Percentiles rank a stretch among this genome's conserved stretches.
These are phyloP conservation scores for Apteryx mantelli DNA, from an alignment of 2,113 vertebrate species.

Conservation along the genomic window DNA sequence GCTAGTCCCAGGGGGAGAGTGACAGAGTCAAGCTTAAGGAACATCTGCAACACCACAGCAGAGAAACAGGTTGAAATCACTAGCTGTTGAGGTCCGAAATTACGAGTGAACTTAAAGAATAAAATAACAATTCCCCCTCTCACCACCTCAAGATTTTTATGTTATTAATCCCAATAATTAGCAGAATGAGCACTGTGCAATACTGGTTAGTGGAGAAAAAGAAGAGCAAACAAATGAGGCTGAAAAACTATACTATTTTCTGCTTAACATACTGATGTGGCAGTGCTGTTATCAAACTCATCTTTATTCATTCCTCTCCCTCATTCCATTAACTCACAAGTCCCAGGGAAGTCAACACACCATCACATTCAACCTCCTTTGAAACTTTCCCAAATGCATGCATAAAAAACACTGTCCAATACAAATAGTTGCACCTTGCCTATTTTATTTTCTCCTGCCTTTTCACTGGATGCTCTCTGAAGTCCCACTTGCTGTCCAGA, in stretches of 20 bases:
- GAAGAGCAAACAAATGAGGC: background rate
- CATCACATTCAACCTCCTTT: background rate
- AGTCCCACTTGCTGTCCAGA: background rate
- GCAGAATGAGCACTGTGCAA: background rate
- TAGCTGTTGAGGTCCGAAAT: background rate
- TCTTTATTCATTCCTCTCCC: background rate
- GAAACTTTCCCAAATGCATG: background rate
- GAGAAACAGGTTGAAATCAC: background rate
- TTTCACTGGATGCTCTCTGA: background rate
- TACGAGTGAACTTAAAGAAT: constrained; percentile 35
- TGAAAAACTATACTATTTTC: background rate
- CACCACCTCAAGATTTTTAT: background rate
- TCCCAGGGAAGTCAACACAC: background rate
- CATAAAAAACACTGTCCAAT: background rate
- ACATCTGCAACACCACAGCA: background rate
- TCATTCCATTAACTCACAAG: constrained; percentile 5
- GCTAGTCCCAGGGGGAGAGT: background rate
- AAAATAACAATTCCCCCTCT: constrained; percentile 5
- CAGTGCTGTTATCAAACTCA: background rate
- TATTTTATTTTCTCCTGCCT: background rate
- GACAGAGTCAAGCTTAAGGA: background rate
- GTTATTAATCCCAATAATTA: constrained; percentile 27
- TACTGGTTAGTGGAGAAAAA: constrained; percentile 26
- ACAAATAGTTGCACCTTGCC: background rate
- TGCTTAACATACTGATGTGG: background rate